Percentiles rank a stretch among this genome's conserved stretches.
These are phyloP conservation scores for Agrotis segetum DNA, from an alignment of 2,888 invertebrate species.

Conservation along the genomic window DNA sequence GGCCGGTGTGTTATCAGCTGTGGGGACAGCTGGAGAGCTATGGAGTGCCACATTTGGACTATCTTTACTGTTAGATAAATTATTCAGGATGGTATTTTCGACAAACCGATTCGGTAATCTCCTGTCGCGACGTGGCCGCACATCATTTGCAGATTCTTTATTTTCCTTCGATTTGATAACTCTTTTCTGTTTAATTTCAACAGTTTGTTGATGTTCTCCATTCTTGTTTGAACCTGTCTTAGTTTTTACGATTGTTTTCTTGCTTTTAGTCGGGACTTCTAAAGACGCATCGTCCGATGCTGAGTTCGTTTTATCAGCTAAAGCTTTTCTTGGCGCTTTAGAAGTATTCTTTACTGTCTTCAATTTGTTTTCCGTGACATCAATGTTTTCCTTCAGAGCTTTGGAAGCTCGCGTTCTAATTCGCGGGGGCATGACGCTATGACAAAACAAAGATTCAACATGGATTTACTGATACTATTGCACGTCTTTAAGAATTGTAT, in stretches of 20 bases:
- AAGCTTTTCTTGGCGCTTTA: slow-evolving; percentile 75
- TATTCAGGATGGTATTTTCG: slow-evolving; percentile 71
- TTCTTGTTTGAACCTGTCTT: slow-evolving; percentile 27
- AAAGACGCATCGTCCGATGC: slow-evolving; percentile 82
- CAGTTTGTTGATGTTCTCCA: slow-evolving; percentile 21
- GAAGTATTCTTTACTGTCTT: slow-evolving; percentile 65
- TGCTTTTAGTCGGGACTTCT: slow-evolving; percentile 61
- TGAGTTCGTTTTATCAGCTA: slow-evolving; percentile 86
- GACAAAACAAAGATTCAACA: slow-evolving; percentile 48
- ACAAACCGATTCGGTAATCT: slow-evolving; percentile 77
- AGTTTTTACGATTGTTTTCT: slow-evolving; percentile 54
- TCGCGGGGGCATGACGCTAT: slow-evolving; percentile 83
- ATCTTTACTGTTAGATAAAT: slow-evolving; percentile 70
- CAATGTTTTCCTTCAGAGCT: slow-evolving; percentile 80
- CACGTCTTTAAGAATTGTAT: neutral
- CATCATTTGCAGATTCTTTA: slow-evolving; percentile 37
- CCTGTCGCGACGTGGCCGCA: slow-evolving; percentile 76
- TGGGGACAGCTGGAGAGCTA: neutral
- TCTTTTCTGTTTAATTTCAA: slow-evolving; percentile 32
- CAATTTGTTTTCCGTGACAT: slow-evolving; percentile 65
- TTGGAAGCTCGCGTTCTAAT: slow-evolving; percentile 75
- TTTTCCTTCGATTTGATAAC: slow-evolving; percentile 19
- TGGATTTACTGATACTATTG: slow-evolving; percentile 22
- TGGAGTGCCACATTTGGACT: slow-evolving; percentile 26
- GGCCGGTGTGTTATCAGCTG: slow-evolving; percentile 14